These are phyloP conservation scores for Amphimallon solstitiale DNA, from an alignment of 2,888 invertebrate species.

Conservation along the genomic window DNA sequence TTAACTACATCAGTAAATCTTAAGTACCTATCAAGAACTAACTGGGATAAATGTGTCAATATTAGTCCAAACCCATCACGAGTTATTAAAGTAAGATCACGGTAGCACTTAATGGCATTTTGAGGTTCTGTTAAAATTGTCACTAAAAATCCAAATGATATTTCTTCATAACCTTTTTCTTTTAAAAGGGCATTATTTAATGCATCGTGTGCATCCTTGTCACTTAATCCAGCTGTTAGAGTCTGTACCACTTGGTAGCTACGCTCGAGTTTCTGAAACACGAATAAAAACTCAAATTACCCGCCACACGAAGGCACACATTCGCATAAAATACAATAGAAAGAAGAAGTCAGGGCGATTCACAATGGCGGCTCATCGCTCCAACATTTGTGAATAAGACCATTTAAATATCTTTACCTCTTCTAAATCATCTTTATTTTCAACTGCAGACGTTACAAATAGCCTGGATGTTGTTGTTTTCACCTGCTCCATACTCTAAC, in stretches of 20 bases:
- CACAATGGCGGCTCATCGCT: constrained; percentile 68
- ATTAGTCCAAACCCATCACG: constrained; percentile 89
- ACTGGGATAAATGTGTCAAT: constrained; percentile 81
- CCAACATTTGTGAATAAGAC: constrained; percentile 62
- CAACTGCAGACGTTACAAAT: constrained; percentile 83
- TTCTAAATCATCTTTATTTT: constrained; percentile 90
- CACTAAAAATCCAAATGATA: constrained; percentile 89
- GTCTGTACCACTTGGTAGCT: constrained; percentile 82
- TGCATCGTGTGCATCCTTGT: constrained; percentile 93
- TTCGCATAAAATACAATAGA: constrained; percentile 57
- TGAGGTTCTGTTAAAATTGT: constrained; percentile 87
- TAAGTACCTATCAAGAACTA: constrained; percentile 89
- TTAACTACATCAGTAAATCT: constrained; percentile 85
- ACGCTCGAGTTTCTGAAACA: constrained; percentile 85
- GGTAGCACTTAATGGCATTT: constrained; percentile 85
- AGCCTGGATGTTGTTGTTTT: constrained; percentile 76
- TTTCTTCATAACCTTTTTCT: constrained; percentile 91
- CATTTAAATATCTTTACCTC: constrained; percentile 77
- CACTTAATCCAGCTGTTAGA: constrained; percentile 84
- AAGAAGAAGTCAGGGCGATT: constrained; percentile 62
- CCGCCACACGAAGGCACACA: constrained; percentile 55
- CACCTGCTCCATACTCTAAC: constrained; percentile 69
- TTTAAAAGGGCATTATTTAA: constrained; percentile 90
- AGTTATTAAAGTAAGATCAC: constrained; percentile 89
- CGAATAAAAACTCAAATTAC: constrained; percentile 56